phyloP scores from a whole-genome alignment of 2,888 invertebrate genomes.

The Timema podura region DNA sequence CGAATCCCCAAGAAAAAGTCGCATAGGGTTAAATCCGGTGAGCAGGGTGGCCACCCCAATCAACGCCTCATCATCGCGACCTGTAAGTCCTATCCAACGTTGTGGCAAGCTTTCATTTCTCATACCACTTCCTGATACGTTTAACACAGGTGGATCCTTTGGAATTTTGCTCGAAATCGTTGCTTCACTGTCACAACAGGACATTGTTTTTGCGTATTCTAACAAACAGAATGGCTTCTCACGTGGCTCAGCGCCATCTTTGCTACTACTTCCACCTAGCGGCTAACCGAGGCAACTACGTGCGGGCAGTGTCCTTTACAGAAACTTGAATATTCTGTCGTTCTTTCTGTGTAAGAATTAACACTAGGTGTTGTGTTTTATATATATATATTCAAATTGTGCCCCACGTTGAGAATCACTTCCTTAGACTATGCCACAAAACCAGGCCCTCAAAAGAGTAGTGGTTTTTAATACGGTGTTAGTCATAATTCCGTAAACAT shows the following conservation, averaged over 20 bases:
- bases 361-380: background rate
- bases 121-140: background rate
- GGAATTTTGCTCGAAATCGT: background rate
- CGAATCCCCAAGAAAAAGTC: slow-evolving; percentile 10
- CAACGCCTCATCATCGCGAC: background rate
- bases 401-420: no score
- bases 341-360: background rate
- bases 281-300: no score
- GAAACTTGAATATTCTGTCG: background rate
- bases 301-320: no score
- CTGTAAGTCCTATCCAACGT: background rate
- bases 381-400: no score
- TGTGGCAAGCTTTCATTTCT: background rate
- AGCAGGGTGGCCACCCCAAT: background rate
- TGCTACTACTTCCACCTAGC: no score
- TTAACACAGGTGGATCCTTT: background rate
- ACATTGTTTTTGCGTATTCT: background rate
- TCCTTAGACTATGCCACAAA: no score
- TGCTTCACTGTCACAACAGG: background rate
- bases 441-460: no score
- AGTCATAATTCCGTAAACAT: no score
- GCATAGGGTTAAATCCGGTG: background rate
- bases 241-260: background rate
- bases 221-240: background rate
- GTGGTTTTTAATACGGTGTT: no score